Base-by-base conservation (phyloP, 2,797 vertebrate species). In the Gorsachius magnificus region DNA sequence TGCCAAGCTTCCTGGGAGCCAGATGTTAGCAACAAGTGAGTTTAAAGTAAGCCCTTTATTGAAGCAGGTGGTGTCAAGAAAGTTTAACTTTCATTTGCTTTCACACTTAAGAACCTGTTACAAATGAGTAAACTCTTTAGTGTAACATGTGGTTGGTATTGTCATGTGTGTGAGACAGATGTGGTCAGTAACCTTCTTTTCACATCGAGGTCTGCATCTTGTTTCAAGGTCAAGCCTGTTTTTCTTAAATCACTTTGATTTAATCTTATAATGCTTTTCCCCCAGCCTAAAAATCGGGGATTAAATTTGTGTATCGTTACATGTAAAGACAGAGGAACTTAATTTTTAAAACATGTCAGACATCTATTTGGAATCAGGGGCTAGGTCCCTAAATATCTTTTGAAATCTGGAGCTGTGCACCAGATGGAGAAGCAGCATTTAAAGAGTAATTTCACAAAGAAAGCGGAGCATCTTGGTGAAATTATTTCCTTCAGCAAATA, bases 351-450 rank as follows among this genome's bases (percentile, higher is more conserved):
- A 68, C 17, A 50, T 51, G 63, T 65, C 71, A 89, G 92, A 92
- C 81, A 25, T 80, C 26, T 78, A 51, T 87, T 87, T 87, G 89
- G 89, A 87, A 74, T 77, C 38, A 53, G 68, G 91, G 94, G 36
- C 45, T 72, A n/a, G 60, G 36, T 83, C 71, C 64, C n/a, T 87
- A 94, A 92, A 95, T 93, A 92, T 87, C 87, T 87, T 78, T 50
- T 0, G 24, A 90, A 89, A 68, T 87, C 95, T 87, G 57, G 41
- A 96, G 64, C 57, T 84, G 56, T 83, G 86, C 45, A 87, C 69
- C 90, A 95, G 93, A 92, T 96, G 94, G 94, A 93, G 81, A 93
- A 87, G 80, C 93, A 61, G 64, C 83, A 77, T 86, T 94, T 87
- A 45, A 65, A 89, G 78, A 87, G 41, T 89, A 89, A 90, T 93